Conservation (phyloP, 2,888 invertebrate species). For the Megastigmus dorsalis region DNA sequence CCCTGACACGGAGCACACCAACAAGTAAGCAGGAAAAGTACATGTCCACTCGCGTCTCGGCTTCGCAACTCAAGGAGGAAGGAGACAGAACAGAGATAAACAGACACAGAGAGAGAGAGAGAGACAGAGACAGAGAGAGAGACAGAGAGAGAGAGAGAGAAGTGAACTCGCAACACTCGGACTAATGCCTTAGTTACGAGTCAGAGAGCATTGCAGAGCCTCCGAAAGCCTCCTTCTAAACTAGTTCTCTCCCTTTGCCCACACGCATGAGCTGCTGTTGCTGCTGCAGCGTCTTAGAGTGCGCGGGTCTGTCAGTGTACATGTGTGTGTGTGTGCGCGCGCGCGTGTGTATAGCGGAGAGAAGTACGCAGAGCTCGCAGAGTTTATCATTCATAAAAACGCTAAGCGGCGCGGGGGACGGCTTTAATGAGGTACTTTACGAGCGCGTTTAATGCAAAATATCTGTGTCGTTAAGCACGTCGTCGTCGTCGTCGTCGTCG, state of each 20-base stretch:
- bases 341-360: no score
- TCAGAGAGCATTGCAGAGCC: background rate
- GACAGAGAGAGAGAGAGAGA: constrained; percentile 5
- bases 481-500: background rate
- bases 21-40: no score
- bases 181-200: constrained; percentile 33
- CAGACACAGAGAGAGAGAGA: no score
- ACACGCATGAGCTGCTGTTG: background rate
- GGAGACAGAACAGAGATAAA: no score
- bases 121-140: background rate
- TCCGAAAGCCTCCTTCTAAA: constrained; percentile 5
- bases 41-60: no score
- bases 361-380: background rate
- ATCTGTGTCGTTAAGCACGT: constrained; percentile 43
- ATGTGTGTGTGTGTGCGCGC: no score
- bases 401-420: constrained; percentile 4
- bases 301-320: no score
- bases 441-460: constrained; percentile 49
- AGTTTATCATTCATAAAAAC: constrained; percentile 54
- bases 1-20: no score
- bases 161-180: background rate
- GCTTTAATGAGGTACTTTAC: constrained; percentile 55
- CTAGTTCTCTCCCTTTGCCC: background rate
- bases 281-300: background rate
- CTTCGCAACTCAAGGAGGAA: no score